These are phyloP conservation scores for Campylomormyrus tamandua DNA, from an alignment of 2,113 vertebrate genomes.

Conservation along the genomic window DNA sequence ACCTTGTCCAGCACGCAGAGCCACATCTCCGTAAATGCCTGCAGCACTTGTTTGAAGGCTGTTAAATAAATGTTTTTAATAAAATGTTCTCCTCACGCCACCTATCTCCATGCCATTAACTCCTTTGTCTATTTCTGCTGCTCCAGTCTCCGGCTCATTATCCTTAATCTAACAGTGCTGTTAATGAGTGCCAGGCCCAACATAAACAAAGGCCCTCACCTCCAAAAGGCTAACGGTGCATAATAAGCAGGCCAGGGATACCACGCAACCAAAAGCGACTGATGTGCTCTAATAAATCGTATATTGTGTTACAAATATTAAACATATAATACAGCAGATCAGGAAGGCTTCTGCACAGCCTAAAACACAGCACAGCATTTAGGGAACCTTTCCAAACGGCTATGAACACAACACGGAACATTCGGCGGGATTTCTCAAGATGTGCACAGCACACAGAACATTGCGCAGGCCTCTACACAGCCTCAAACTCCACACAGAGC, in stretches of 20 bases:
- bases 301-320: background rate
- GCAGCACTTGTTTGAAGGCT: background rate
- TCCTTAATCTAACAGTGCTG: slow-evolving; percentile 20
- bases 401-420: background rate
- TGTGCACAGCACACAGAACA: background rate
- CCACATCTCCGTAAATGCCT: background rate
- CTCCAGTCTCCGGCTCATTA: slow-evolving; percentile 12
- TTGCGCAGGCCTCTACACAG: background rate
- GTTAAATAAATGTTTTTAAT: slow-evolving; percentile 28
- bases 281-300: background rate
- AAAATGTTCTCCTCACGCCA: slow-evolving; percentile 20
- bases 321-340: background rate
- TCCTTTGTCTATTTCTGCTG: slow-evolving; percentile 14
- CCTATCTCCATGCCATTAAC: slow-evolving; percentile 15
- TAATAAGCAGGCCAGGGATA: slow-evolving; percentile 7
- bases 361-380: background rate
- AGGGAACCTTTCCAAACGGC: background rate
- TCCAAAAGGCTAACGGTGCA: background rate
- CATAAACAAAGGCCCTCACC: slow-evolving; percentile 8
- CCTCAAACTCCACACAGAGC: background rate
- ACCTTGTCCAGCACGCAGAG: background rate
- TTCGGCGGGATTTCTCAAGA: background rate
- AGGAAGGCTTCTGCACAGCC: background rate
- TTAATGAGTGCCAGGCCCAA: slow-evolving; percentile 19
- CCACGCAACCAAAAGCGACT: background rate